phyloP scores from a whole-genome alignment of 2,888 invertebrate species.

The Tenthredo notha region DNA sequence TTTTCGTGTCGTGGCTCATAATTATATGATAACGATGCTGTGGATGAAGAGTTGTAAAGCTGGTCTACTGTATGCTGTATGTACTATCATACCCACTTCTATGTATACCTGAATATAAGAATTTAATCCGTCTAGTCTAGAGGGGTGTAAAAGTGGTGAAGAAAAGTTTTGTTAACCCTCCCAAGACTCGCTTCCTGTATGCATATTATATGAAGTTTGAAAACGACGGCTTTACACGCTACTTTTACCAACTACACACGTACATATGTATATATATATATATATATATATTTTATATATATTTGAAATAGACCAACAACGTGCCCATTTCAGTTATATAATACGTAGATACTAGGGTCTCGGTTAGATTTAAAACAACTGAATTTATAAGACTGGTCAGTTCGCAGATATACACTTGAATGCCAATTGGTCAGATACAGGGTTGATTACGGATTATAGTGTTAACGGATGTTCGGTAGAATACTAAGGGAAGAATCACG shows the following conservation, averaged over 20 bases:
- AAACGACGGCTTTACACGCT: constrained; percentile 22
- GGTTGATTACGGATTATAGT: background rate
- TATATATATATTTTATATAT: background rate
- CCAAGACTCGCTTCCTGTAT: constrained; percentile 34
- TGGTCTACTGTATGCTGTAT: background rate
- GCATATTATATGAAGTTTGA: constrained; percentile 45
- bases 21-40: constrained; percentile 19
- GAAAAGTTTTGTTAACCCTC: constrained; percentile 43
- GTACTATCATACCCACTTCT: background rate
- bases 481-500: background rate
- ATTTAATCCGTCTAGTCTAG: constrained; percentile 45
- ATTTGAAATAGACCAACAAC: background rate
- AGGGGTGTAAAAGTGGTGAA: constrained; percentile 23
- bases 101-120: constrained; percentile 11
- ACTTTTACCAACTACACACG: constrained; percentile 15
- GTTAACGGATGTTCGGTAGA: constrained; percentile 31
- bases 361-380: background rate
- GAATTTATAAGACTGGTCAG: background rate
- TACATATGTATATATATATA: background rate
- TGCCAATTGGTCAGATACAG: background rate
- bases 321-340: background rate
- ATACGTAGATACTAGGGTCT: background rate
- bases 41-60: background rate
- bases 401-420: background rate
- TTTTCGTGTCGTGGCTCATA: background rate